These are phyloP conservation scores for Masnerella sp. DNA, from an alignment of 2,888 invertebrate genomes.

Conservation along the genomic window DNA sequence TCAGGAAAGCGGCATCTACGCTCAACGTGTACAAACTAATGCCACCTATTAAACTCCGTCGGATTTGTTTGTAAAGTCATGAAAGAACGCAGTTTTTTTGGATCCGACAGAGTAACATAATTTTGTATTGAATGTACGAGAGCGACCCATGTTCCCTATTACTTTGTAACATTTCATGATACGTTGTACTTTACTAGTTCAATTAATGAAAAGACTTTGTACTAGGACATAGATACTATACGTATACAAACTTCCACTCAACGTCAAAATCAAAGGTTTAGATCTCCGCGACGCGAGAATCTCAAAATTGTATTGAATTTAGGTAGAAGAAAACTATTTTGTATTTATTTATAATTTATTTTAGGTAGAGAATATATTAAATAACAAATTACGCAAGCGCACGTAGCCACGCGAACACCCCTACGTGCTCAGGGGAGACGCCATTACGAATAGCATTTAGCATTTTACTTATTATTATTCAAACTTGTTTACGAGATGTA, in stretches of 20 bases:
- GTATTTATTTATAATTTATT: slow-evolving; percentile 78
- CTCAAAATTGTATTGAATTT: slow-evolving; percentile 73
- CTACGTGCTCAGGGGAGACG: slow-evolving; percentile 1
- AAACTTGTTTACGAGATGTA: slow-evolving; percentile 56
- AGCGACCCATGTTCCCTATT: slow-evolving; percentile 70
- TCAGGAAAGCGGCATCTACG: slow-evolving; percentile 15
- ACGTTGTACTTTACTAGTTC: slow-evolving; percentile 67
- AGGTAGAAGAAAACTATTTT: slow-evolving; percentile 76
- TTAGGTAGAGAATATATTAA: slow-evolving; percentile 74
- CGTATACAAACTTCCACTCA: slow-evolving; percentile 49
- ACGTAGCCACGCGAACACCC: slow-evolving; percentile 11
- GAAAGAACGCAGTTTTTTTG: slow-evolving; percentile 23
- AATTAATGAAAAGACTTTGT: slow-evolving; percentile 67
- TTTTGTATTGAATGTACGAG: slow-evolving; percentile 62
- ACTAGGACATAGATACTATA: slow-evolving; percentile 47
- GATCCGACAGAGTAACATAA: slow-evolving; percentile 44
- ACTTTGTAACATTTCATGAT: slow-evolving; percentile 66
- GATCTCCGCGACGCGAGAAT: slow-evolving; percentile 68
- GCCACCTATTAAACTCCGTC: slow-evolving; percentile 46
- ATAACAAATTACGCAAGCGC: slow-evolving; percentile 66
- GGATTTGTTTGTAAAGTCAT: slow-evolving; percentile 46
- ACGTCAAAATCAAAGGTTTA: slow-evolving; percentile 69
- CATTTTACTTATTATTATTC: slow-evolving; percentile 46
- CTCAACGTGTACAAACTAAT: slow-evolving; percentile 53
- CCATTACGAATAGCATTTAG: slow-evolving; percentile 49